Percentiles rank a stretch among this genome's conserved stretches.
Conservation (phyloP, 1,140 invertebrate species). For the Drosophila busckii region DNA sequence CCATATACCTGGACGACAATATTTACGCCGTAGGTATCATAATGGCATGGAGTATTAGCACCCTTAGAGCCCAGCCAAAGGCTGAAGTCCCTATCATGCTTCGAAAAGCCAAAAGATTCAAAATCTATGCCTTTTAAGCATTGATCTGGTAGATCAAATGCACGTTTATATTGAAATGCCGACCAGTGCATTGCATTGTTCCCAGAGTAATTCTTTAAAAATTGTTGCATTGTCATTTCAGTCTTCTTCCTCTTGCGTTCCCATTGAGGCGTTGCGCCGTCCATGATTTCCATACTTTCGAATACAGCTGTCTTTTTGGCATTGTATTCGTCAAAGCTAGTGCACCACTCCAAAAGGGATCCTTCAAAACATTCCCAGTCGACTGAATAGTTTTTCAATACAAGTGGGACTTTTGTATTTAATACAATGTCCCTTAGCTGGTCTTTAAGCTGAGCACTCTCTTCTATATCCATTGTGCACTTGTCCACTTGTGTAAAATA, state of each 20-base stretch:
- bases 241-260: conserved; percentile 83
- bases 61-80: conserved; percentile 94
- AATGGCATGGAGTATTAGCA: conserved; percentile 95
- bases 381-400: conserved; percentile 50
- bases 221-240: conserved; percentile 81
- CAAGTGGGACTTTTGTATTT: conserved; percentile 54
- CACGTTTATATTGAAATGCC: conserved; percentile 80
- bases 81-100: conserved; percentile 86
- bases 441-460: too few species aligned
- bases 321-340: conserved; percentile 74
- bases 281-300: conserved; percentile 76
- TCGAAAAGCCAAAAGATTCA: conserved; percentile 84
- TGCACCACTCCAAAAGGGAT: conserved; percentile 79
- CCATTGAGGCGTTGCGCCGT: conserved; percentile 85
- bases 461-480: too few species aligned
- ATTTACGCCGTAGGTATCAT: conserved; percentile 96
- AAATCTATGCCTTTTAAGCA: conserved; percentile 60
- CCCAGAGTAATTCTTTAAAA: conserved; percentile 79
- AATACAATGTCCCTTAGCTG: conserved; percentile 58
- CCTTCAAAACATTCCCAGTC: conserved; percentile 61
- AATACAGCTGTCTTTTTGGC: conserved; percentile 64
- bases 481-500: too few species aligned
- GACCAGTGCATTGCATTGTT: conserved; percentile 79
- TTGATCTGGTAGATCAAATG: conserved; percentile 40
- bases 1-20: conserved; percentile 93